phyloP scores from a whole-genome alignment of 2,888 invertebrate species.

The Drosophila seclusa region DNA sequence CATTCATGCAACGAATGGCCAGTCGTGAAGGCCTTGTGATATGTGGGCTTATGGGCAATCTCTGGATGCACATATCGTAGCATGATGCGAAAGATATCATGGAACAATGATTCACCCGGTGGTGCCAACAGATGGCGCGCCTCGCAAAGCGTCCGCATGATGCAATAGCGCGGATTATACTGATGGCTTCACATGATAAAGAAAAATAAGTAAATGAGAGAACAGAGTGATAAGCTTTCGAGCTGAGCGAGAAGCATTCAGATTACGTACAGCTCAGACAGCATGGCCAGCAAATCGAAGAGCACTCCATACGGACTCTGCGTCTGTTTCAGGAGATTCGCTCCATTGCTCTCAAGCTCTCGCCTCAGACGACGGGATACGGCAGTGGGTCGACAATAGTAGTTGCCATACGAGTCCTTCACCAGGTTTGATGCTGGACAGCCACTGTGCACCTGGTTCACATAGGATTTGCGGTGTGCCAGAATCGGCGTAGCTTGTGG shows the following conservation, averaged over 20 bases:
- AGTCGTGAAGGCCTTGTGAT: conserved; percentile 62
- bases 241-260: neutral
- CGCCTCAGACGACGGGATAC: conserved; percentile 45
- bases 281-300: conserved; percentile 59
- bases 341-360: conserved; percentile 52
- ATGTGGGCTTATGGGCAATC: conserved; percentile 67
- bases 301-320: conserved; percentile 61
- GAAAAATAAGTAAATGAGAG: neutral
- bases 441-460: conserved; percentile 39
- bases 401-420: conserved; percentile 65
- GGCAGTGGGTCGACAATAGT: conserved; percentile 52
- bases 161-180: conserved; percentile 85
- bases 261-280: conserved; percentile 56
- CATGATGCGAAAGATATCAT: conserved; percentile 88
- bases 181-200: conserved; percentile 60
- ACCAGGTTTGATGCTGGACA: conserved; percentile 63
- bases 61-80: conserved; percentile 86
- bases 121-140: conserved; percentile 86
- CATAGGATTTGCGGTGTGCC: conserved; percentile 51
- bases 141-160: conserved; percentile 90
- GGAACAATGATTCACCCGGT: conserved; percentile 88
- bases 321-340: conserved; percentile 34
- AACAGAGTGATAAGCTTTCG: neutral
- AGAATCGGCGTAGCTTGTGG: conserved; percentile 47
- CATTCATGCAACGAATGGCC: conserved; percentile 75